Base-by-base conservation (phyloP, 2,888 invertebrate genomes). In the Heliconius erato region DNA sequence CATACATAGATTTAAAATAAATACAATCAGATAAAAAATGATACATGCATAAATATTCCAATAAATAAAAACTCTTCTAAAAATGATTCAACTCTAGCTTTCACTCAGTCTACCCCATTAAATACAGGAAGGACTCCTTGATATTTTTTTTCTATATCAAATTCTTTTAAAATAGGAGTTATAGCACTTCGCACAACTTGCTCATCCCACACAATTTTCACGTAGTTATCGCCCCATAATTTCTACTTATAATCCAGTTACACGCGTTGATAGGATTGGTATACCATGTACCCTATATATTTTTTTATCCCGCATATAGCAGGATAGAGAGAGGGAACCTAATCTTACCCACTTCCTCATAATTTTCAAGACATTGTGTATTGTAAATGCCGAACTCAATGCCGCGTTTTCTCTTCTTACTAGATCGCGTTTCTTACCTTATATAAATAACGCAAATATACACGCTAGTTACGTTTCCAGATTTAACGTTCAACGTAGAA, bases 221-320 rank as follows among this genome's bases (percentile, higher is more conserved):
- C 44, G 5, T 74, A 72, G 79, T 49, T 74, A 80, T 54, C 32
- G 28, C 44, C 28, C 54, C 23, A 63, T 82, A 84, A 82, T 80
- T 65, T 71, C 65, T 19, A 76, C 32, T 40, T 78, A 79, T 80
- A 80, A 83, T 78, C 72, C n/a, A 26, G 54, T 54, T 78, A 76
- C 26, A 84, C 78, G 76, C 59, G 65, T 71, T 82, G 80, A 81
- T 79, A 79, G 40, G 74, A 79, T 82, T 79, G 72, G 69, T 67
- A 65, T n/a, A 71, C 71, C 67, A n/a, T 44, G 77, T 67, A 5
- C 19, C 28, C 11, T 67, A 16, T 26, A 11, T 67, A 11, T 11
- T 63, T 59, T 23, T n/a, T n/a, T 23, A n/a, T 40, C 40, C 40
- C 40, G 40, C 9, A 40, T 2, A 40, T 40, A 40, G 2, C 49